Evolutionary conservation across 2,113 vertebrate species (phyloP).

Genomic region (Anoplopoma fimbria): DNA sequence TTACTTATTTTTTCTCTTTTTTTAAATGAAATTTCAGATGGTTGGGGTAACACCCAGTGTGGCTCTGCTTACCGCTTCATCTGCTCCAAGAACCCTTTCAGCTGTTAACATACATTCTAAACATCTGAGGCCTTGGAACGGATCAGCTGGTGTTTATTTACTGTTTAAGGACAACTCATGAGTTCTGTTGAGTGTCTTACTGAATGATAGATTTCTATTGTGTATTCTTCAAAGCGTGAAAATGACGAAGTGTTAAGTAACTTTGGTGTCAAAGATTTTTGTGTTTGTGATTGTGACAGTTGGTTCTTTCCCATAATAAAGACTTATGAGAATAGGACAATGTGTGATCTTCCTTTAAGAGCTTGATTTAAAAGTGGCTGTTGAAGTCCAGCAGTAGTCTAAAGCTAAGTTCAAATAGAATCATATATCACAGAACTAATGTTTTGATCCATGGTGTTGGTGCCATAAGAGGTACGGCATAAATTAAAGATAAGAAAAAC

Average conservation of each 20-base stretch:
- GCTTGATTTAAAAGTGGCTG: background rate
- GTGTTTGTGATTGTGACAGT: background rate
- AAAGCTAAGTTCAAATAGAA: background rate
- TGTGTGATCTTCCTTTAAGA: constrained; percentile 1
- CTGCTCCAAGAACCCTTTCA: background rate
- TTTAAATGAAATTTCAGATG: background rate
- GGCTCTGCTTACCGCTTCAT: background rate
- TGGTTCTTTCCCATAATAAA: background rate
- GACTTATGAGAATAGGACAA: background rate
- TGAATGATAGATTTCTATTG: background rate
- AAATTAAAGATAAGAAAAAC: background rate
- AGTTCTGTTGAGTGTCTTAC: background rate
- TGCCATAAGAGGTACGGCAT: background rate
- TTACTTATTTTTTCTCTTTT: background rate
- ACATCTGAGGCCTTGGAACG: background rate
- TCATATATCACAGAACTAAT: background rate
- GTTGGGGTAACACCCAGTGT: background rate
- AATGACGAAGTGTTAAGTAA: background rate
- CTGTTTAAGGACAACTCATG: background rate
- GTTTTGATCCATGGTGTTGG: background rate
- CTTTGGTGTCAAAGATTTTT: background rate
- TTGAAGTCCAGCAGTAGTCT: background rate
- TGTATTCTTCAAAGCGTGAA: background rate
- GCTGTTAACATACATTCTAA: background rate
- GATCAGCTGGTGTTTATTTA: background rate